phyloP scores from a whole-genome alignment of 1,140 invertebrate species.

The Drosophila mauritiana region DNA sequence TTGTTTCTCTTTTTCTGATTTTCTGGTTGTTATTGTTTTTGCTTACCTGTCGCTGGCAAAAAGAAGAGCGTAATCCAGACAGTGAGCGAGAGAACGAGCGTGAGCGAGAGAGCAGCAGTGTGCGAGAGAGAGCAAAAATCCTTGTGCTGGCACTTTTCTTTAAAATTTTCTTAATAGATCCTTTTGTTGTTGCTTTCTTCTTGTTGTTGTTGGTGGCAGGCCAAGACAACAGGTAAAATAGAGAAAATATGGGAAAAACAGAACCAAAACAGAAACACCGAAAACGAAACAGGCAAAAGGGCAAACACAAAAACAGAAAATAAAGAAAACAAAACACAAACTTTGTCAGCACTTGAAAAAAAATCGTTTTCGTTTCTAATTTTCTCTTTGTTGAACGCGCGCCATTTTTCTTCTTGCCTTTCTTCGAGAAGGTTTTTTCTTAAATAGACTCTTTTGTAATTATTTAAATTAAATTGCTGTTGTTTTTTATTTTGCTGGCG shows the following conservation, averaged over 20 bases:
- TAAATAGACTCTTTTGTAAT: conserved; percentile 3
- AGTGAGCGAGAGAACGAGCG: conserved; percentile 1
- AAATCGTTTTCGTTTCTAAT: conserved; percentile 13
- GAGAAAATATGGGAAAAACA: conserved; percentile 11
- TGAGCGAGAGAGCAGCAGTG: background rate
- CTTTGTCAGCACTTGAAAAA: conserved; percentile 38
- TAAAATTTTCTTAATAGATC: background rate
- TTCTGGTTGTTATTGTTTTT: conserved; percentile 27
- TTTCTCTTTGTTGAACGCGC: background rate
- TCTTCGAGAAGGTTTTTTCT: background rate
- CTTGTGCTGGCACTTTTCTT: conserved; percentile 29
- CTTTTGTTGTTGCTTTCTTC: conserved; percentile 25
- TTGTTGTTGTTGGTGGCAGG: conserved; percentile 22
- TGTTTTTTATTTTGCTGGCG: conserved; percentile 15
- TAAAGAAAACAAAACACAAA: conserved; percentile 26
- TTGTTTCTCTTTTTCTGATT: conserved; percentile 17
- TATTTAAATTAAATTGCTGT: conserved; percentile 1
- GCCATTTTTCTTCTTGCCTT: background rate
- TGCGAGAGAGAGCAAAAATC: conserved; percentile 17
- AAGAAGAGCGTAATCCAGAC: conserved; percentile 22
- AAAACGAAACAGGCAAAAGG: conserved; percentile 39
- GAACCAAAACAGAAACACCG: conserved; percentile 40
- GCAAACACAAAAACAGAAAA: conserved; percentile 27
- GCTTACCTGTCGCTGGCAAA: conserved; percentile 41
- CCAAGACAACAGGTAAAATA: conserved; percentile 38